Percentiles rank a stretch among this genome's conserved stretches.
phyloP scores from a whole-genome alignment of 2,113 vertebrate genomes.

The Myrmecophaga tridactyla region DNA sequence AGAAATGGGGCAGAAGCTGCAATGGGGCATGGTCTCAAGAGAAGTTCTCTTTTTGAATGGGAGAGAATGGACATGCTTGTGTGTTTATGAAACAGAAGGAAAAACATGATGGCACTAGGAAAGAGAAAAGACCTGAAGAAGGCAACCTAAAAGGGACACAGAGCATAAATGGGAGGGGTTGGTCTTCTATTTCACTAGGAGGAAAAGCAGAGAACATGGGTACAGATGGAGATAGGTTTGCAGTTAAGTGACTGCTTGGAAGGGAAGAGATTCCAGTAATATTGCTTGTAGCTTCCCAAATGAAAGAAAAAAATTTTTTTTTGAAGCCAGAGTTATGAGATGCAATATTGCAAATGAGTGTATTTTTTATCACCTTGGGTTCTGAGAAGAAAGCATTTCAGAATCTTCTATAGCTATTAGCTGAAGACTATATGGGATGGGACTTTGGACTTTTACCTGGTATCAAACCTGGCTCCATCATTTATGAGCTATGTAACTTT shows the following conservation, averaged over 20 bases:
- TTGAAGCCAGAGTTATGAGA: constrained; percentile 76
- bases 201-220: background rate
- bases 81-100: background rate
- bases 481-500: background rate
- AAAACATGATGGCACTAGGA: background rate
- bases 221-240: background rate
- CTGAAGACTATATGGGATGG: background rate
- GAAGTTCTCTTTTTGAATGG: background rate
- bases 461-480: background rate
- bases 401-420: constrained; percentile 62
- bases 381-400: constrained; percentile 76
- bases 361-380: constrained; percentile 79
- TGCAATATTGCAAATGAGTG: constrained; percentile 75
- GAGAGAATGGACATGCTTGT: background rate
- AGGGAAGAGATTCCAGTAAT: background rate
- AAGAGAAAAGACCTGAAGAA: background rate
- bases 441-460: background rate
- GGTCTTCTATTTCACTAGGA: background rate
- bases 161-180: background rate
- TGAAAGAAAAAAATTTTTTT: constrained; percentile 72
- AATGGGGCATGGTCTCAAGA: background rate
- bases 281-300: constrained; percentile 76
- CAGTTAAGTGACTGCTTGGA: background rate
- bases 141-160: background rate
- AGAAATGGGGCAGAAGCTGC: background rate